phyloP scores from a whole-genome alignment of 2,113 vertebrate species.

The Cynoglossus semilaevis region DNA sequence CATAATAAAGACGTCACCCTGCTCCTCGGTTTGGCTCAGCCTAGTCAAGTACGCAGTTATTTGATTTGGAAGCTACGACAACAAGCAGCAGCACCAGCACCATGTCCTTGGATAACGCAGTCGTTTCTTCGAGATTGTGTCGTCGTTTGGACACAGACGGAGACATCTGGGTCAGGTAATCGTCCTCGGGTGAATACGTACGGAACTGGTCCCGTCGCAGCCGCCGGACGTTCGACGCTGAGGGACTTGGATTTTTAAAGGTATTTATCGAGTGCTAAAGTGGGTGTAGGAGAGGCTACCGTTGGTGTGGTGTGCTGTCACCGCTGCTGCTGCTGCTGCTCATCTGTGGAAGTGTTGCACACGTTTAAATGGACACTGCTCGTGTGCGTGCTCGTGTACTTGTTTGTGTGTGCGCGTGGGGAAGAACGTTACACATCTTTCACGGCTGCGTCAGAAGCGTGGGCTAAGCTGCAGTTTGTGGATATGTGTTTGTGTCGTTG shows the following conservation, averaged over 20 bases:
- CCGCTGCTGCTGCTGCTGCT: conserved; percentile 1
- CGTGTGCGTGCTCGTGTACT: not conserved
- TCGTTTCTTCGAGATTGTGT: conserved; percentile 55
- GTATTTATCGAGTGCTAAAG: conserved; percentile 75
- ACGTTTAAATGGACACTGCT: conserved; percentile 49
- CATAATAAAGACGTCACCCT: conserved; percentile 80
- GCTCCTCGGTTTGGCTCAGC: conserved; percentile 61
- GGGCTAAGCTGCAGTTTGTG: conserved; percentile 17
- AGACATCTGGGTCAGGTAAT: conserved; percentile 59
- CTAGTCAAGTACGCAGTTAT: conserved; percentile 78
- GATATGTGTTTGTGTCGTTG: not conserved
- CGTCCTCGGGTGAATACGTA: conserved; percentile 34
- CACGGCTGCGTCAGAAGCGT: conserved; percentile 40
- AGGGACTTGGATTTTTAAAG: conserved; percentile 66
- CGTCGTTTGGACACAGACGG: conserved; percentile 32
- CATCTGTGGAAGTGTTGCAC: not conserved
- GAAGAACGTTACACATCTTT: conserved; percentile 37
- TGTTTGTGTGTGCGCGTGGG: conserved; percentile 27
- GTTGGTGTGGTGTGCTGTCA: conserved; percentile 28
- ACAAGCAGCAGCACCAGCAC: conserved; percentile 66
- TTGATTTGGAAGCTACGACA: conserved; percentile 71
- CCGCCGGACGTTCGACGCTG: conserved; percentile 36
- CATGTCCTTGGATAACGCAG: conserved; percentile 69
- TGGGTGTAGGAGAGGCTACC: conserved; percentile 28
- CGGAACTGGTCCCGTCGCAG: conserved; percentile 47